Percentiles rank a stretch among this genome's conserved stretches.
Evolutionary conservation across 2,797 vertebrate genomes (phyloP).

Genomic region (Danio albolineatus): DNA sequence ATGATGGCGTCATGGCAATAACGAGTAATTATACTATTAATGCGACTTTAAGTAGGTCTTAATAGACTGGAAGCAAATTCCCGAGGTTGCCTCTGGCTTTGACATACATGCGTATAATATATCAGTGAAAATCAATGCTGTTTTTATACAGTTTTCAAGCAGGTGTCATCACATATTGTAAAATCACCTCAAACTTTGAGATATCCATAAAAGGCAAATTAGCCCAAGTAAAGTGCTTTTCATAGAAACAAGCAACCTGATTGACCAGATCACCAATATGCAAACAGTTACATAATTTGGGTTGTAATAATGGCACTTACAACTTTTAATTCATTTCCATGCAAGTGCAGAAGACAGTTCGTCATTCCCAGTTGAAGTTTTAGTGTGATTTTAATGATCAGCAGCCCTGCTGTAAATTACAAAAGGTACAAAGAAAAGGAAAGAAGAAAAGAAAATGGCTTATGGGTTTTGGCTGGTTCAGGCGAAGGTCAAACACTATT

Average conservation of each 20-base stretch:
- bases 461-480: constrained; percentile 48
- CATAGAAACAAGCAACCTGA: constrained; percentile 31
- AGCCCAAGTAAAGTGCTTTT: constrained; percentile 47
- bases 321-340: constrained; percentile 47
- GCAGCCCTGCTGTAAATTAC: constrained; percentile 59
- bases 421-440: constrained; percentile 49
- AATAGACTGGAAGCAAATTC: constrained; percentile 22
- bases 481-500: constrained; percentile 48
- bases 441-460: constrained; percentile 23
- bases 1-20: neutral
- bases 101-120: neutral
- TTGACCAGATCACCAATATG: constrained; percentile 40
- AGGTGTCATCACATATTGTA: constrained; percentile 4
- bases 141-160: constrained; percentile 28
- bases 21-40: constrained; percentile 15
- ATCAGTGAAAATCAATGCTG: constrained; percentile 14
- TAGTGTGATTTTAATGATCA: constrained; percentile 58
- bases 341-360: constrained; percentile 40
- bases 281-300: constrained; percentile 39
- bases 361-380: constrained; percentile 51
- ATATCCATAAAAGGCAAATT: constrained; percentile 32
- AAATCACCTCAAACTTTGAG: constrained; percentile 41
- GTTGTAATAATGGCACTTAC: constrained; percentile 50
- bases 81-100: neutral
- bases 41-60: constrained; percentile 18